phyloP scores from a whole-genome alignment of 1,140 invertebrate species.

The Zaprionus nigranus region DNA sequence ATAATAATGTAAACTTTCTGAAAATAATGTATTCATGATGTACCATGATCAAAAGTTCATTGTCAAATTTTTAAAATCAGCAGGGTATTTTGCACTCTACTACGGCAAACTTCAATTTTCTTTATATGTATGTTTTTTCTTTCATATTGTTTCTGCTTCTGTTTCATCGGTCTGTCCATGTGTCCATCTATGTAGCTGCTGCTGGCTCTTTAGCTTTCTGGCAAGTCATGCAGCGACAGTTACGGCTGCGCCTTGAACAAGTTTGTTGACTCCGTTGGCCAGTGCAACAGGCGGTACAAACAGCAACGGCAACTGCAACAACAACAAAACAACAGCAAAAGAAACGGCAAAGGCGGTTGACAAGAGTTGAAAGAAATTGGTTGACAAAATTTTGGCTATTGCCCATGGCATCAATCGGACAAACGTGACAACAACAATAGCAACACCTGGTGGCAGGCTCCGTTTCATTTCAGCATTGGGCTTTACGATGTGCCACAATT shows the following conservation, averaged over 20 bases:
- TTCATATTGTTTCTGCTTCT: conserved; percentile 26
- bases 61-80: background rate
- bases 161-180: conserved; percentile 7
- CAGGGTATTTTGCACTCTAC: background rate
- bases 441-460: conserved; percentile 21
- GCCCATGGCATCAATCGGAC: conserved; percentile 71
- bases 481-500: conserved; percentile 62
- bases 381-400: conserved; percentile 66
- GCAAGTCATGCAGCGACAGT: conserved; percentile 57
- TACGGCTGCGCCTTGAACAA: conserved; percentile 64
- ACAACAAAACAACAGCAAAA: conserved; percentile 29
- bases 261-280: conserved; percentile 71
- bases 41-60: too few relatives aligned
- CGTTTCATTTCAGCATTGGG: conserved; percentile 55
- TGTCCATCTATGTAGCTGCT: background rate
- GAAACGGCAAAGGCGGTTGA: conserved; percentile 30
- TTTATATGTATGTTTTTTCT: background rate
- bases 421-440: conserved; percentile 23
- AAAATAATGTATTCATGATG: too few relatives aligned
- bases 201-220: conserved; percentile 42
- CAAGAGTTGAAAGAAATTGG: conserved; percentile 68
- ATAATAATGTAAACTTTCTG: too few relatives aligned
- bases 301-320: conserved; percentile 3
- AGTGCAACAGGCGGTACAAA: conserved; percentile 46
- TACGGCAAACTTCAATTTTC: background rate